Conservation (phyloP, 2,888 invertebrate species). For the Eulithis prunata region DNA sequence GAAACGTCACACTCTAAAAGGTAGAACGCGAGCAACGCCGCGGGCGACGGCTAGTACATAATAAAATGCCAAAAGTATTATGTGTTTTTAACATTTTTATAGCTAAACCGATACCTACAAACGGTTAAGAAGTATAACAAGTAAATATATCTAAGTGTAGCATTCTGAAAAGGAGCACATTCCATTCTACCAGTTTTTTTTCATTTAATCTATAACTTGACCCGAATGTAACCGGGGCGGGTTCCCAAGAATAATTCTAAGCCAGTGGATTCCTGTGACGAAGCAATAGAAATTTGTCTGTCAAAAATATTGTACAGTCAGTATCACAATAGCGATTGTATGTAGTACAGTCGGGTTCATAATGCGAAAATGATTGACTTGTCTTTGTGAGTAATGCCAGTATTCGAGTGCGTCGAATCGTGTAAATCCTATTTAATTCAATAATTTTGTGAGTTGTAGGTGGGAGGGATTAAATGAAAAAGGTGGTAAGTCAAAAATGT, state of each 20-base stretch:
- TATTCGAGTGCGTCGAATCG: slow-evolving; percentile 51
- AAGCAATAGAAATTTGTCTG: slow-evolving; percentile 58
- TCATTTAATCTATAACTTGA: too few relatives aligned
- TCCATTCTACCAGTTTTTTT: too few relatives aligned
- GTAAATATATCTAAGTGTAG: too few relatives aligned
- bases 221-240: too few relatives aligned
- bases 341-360: slow-evolving; percentile 53
- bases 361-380: slow-evolving; percentile 73
- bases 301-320: slow-evolving; percentile 34
- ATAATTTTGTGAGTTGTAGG: slow-evolving; percentile 64
- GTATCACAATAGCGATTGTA: slow-evolving; percentile 24
- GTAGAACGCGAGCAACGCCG: too few relatives aligned
- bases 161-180: too few relatives aligned
- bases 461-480: slow-evolving; percentile 40
- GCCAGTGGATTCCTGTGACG: slow-evolving; percentile 35
- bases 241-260: not conserved
- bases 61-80: not conserved
- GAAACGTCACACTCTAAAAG: too few relatives aligned
- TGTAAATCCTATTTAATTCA: slow-evolving; percentile 70
- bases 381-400: slow-evolving; percentile 51
- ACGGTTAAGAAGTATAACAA: too few relatives aligned
- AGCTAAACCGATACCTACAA: too few relatives aligned
- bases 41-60: too few relatives aligned
- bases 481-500: slow-evolving; percentile 12
- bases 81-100: too few relatives aligned